Evolutionary conservation across 2,797 vertebrate genomes (phyloP), one percentile per base, ranked within the genome.

Genomic region (Meriones psammophilus): DNA sequence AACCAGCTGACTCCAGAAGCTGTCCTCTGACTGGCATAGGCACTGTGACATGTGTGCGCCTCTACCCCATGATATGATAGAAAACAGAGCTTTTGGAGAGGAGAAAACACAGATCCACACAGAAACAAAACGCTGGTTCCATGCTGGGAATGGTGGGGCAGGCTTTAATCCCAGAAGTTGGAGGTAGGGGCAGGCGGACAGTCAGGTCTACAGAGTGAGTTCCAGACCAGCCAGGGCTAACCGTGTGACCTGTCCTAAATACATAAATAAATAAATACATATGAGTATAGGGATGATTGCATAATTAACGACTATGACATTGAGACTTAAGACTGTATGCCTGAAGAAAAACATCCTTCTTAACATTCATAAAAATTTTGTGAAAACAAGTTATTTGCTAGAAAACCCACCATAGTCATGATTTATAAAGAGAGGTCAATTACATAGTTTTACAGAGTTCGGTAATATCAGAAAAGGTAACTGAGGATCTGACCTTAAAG

Each of bases 401-500:
- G 26, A 46, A 88, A 83, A 86, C 18, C 71, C 3, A 7, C 7
- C 36, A 33, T 13, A 14, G 50, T 68, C 24, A 91, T 33, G 91
- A 94, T 71, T 73, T 71, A 91, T 36, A 80, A 60, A 60, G n/a
- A 78, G 17, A 84, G 33, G 81, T 66, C 81, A 84, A 30, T 66
- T 46, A 46, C 18, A 42, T 1, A 84, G 39, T 66, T 84, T 33
- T 46, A 42, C 5, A 84, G 36, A 10, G 62, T 93, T 93, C 81
- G 73, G 30, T 76, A 89, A n/a, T 76, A 89, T 92, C 28, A 79
- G 46, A 77, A 90, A 95, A 92, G 7, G 66, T 80, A 84, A 91
- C 26, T 1, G 50, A 95, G 26, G n/a, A 28, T 54, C 73, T 64
- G 58, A 42, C 36, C 36, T 62, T 36, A 26, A 62, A 60, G 60